These are phyloP conservation scores for Anastatus disparis DNA, from an alignment of 1,140 invertebrate genomes.

Conservation along the genomic window DNA sequence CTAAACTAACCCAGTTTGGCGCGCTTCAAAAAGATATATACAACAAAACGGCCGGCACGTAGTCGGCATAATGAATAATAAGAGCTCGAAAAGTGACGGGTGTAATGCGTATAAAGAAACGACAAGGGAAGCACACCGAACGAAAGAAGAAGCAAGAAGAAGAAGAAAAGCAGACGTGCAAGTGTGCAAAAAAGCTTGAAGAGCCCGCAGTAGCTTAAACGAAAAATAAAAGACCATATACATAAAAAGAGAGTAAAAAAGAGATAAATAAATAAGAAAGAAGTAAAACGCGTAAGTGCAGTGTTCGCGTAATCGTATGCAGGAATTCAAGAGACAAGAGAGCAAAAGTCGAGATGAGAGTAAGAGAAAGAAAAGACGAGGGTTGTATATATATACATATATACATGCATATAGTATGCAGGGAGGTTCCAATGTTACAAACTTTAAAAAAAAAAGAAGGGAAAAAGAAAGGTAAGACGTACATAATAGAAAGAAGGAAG, in stretches of 20 bases:
- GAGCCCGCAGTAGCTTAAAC: not conserved
- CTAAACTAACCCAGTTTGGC: slow-evolving; percentile 35
- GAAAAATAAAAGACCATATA: slow-evolving; percentile 7
- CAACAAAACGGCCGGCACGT: no score
- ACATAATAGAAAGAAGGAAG: slow-evolving; percentile 36
- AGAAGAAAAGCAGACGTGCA: slow-evolving; percentile 20
- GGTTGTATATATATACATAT: slow-evolving; percentile 46
- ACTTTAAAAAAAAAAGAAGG: slow-evolving; percentile 44
- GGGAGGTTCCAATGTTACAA: slow-evolving; percentile 52
- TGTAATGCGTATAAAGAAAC: slow-evolving; percentile 42
- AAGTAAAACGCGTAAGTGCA: slow-evolving; percentile 28
- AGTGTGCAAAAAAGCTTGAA: not conserved
- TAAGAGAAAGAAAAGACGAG: slow-evolving; percentile 38
- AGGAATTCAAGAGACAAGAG: slow-evolving; percentile 60
- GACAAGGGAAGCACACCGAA: not conserved
- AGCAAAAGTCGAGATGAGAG: slow-evolving; percentile 51
- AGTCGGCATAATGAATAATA: slow-evolving; percentile 37
- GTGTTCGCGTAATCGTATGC: slow-evolving; percentile 60
- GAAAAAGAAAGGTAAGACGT: slow-evolving; percentile 47
- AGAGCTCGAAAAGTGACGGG: slow-evolving; percentile 31
- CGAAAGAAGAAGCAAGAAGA: not conserved
- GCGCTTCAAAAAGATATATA: no score
- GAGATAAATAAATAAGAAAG: no score
- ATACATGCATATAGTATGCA: slow-evolving; percentile 43
- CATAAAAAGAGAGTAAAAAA: not conserved